These are phyloP conservation scores for Pteropus rufus DNA, from an alignment of 2,797 vertebrate species.

Conservation along the genomic window DNA sequence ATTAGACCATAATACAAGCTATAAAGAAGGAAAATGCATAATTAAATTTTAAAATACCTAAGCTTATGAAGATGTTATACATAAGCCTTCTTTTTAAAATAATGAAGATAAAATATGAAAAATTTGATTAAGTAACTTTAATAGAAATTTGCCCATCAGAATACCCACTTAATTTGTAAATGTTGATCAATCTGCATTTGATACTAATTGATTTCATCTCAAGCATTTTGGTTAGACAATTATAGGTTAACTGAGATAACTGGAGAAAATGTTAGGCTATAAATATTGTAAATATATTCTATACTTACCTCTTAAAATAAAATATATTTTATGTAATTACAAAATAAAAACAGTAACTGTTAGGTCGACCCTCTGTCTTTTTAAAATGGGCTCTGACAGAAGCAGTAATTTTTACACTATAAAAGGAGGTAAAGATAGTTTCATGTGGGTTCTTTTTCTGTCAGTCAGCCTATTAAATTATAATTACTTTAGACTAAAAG, in stretches of 20 bases:
- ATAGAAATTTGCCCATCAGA: neutral
- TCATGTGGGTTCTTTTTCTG: neutral
- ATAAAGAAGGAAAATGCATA: neutral
- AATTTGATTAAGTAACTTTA: neutral
- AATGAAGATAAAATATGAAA: neutral
- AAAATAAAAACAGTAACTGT: neutral
- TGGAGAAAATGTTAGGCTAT: neutral
- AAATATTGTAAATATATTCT: neutral
- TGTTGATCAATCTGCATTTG: neutral
- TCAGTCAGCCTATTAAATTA: neutral
- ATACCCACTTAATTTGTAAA: constrained; percentile 1
- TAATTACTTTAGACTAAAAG: neutral
- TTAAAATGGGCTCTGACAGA: neutral
- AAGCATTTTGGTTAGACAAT: neutral
- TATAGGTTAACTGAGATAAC: constrained; percentile 3
- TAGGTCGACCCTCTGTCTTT: neutral
- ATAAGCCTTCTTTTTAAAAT: constrained; percentile 6
- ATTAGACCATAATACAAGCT: constrained; percentile 24
- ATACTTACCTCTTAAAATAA: neutral
- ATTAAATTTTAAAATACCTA: constrained; percentile 42
- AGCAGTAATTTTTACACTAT: neutral
- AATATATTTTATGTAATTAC: neutral
- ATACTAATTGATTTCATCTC: neutral
- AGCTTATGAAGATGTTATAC: neutral
- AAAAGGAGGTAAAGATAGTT: neutral